Percentiles rank a stretch among this genome's conserved stretches.
These are phyloP conservation scores for Chrysotoxum bicinctum DNA, from an alignment of 2,888 invertebrate species.

Conservation along the genomic window DNA sequence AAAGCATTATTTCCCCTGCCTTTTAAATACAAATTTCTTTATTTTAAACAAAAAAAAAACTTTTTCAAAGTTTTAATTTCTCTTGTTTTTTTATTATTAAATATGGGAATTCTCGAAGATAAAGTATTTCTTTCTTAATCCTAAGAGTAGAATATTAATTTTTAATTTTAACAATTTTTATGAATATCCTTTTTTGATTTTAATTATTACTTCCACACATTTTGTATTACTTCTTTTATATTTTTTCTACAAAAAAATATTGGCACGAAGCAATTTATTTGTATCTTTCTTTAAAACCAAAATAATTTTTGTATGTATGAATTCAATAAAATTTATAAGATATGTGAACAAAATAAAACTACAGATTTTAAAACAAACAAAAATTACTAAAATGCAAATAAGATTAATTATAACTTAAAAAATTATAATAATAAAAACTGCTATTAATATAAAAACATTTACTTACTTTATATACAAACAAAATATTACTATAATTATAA, in stretches of 20 bases:
- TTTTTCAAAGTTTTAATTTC: constrained; percentile 14
- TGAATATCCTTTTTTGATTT: constrained; percentile 33
- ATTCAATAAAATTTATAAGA: constrained; percentile 20
- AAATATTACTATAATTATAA: constrained; percentile 68
- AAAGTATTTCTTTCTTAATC: neutral
- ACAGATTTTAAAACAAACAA: constrained; percentile 65
- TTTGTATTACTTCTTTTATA: constrained; percentile 25
- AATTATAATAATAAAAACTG: constrained; percentile 62
- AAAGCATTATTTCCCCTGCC: neutral
- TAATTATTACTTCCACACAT: constrained; percentile 24
- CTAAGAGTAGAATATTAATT: constrained; percentile 1
- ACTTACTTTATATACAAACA: constrained; percentile 70
- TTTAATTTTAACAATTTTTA: constrained; percentile 8
- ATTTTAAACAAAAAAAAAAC: neutral
- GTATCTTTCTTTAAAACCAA: constrained; percentile 4
- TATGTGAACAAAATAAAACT: constrained; percentile 34
- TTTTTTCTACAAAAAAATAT: constrained; percentile 39
- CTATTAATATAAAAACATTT: constrained; percentile 65
- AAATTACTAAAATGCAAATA: constrained; percentile 62
- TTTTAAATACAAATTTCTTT: neutral
- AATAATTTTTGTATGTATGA: constrained; percentile 21
- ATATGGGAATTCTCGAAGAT: constrained; percentile 7
- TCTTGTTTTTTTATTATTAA: constrained; percentile 21
- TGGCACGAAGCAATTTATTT: constrained; percentile 53
- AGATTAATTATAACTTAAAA: constrained; percentile 50